A percentile compares a stretch with the other conserved stretches of the same genome.
Conservation (phyloP, 1,140 invertebrate species). For the Tribolium castaneum region DNA sequence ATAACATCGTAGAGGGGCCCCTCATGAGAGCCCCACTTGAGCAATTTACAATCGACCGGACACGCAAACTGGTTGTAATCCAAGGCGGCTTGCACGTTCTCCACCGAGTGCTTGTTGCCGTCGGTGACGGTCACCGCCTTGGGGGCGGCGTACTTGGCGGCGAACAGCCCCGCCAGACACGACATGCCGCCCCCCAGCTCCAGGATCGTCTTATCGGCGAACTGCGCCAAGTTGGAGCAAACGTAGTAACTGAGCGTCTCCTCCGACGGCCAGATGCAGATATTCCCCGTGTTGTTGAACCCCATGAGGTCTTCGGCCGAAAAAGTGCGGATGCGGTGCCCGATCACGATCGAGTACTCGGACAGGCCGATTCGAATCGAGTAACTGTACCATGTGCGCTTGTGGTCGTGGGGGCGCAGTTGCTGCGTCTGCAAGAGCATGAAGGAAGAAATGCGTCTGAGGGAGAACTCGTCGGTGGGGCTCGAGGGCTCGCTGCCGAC, state of each 20-base stretch:
- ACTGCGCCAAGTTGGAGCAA: conserved; percentile 74
- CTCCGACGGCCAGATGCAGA: conserved; percentile 91
- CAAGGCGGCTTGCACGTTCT: conserved; percentile 77
- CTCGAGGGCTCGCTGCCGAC: conserved; percentile 61
- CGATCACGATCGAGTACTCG: conserved; percentile 68
- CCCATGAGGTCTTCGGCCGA: conserved; percentile 81
- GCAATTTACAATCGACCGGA: conserved; percentile 61
- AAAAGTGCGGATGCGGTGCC: conserved; percentile 71
- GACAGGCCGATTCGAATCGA: conserved; percentile 64
- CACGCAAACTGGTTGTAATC: conserved; percentile 70
- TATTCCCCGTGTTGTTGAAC: conserved; percentile 93
- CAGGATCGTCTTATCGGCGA: conserved; percentile 75
- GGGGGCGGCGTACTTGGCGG: conserved; percentile 75
- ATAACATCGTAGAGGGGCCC: conserved; percentile 74
- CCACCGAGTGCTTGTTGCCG: conserved; percentile 81
- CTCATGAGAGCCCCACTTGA: conserved; percentile 65
- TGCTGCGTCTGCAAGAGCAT: conserved; percentile 65
- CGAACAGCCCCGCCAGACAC: conserved; percentile 81
- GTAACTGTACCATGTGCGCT: conserved; percentile 69
- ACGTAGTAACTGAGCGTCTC: conserved; percentile 84
- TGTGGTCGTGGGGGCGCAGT: conserved; percentile 51
- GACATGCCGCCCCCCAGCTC: conserved; percentile 90
- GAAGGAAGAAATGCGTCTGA: conserved; percentile 70
- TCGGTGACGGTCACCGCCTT: conserved; percentile 77
- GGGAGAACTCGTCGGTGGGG: conserved; percentile 67